Base-by-base conservation (phyloP, 2,797 vertebrate genomes). In the Melanotaenia boesemani region DNA sequence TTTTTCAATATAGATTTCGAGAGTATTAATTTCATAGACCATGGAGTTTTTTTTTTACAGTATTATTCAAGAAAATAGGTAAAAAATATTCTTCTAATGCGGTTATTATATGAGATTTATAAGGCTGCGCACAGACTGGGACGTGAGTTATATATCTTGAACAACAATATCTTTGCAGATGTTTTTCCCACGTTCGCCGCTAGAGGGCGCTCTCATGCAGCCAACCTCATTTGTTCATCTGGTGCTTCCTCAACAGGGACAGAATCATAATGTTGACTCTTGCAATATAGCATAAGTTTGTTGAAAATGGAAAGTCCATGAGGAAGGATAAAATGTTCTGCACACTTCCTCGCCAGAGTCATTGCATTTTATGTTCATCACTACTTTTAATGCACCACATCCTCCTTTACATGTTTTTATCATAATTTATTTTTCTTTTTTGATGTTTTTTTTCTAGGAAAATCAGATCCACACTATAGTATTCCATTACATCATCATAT, bases 121-220 rank as follows among this genome's bases (percentile, higher is more conserved):
- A 13, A 18, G 4, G 60, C 62, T 74, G 65, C 71, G 83, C 64
- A 81, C 77, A 68, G 50, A 75, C 46, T 10, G 13, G 20, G 67
- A 39, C 30, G 39, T 15, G 76, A 79, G 70, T 86, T 70, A 28
- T 16, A 77, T 32, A 79, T 78, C 70, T 1, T 34, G 5, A 59
- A n/a, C 28, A 61, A n/a, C 28, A 81, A 79, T 59, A 77, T 80
- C 74, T 76, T 76, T 6, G 46, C 37, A 56, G 34, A 0, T 36
- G n/a, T 80, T 86, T 52, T 54, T 34, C 7, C 39, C 28, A 44
- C 12, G 13, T 16, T 15, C n/a, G 56, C 77, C 41, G 67, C 76
- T 82, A 89, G 90, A 85, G 84, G 89, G 78, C 83, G 84, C 72
- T 63, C 76, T 61, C 7, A 70, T 41, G 65, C 76, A 84, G 24